These are phyloP conservation scores for Cyanoramphus novaezelandiae DNA, from an alignment of 2,113 vertebrate species.

Conservation along the genomic window DNA sequence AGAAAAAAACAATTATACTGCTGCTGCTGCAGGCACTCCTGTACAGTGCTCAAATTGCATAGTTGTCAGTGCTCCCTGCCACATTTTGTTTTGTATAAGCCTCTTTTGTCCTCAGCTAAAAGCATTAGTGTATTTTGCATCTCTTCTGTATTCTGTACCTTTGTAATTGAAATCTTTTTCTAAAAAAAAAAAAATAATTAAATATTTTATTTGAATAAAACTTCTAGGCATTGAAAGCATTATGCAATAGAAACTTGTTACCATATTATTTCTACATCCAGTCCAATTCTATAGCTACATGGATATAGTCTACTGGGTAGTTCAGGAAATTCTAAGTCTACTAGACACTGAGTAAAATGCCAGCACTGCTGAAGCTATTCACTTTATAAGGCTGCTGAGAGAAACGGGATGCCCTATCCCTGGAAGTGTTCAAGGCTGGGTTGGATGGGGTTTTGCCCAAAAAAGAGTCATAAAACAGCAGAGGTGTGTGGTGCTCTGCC, in stretches of 20 bases:
- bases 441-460: neutral
- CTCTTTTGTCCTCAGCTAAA: conserved; percentile 20
- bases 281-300: neutral
- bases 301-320: neutral
- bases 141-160: neutral
- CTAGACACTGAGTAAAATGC: neutral
- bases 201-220: neutral
- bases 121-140: conserved; percentile 11
- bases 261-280: neutral
- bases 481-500: neutral
- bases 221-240: neutral
- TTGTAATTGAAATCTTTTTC: neutral
- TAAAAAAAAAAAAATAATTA: neutral
- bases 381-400: neutral
- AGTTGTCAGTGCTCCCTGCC: conserved; percentile 27
- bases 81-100: neutral
- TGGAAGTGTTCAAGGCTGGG: neutral
- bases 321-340: neutral
- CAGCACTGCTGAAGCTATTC: neutral
- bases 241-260: neutral
- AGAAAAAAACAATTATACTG: conserved; percentile 38
- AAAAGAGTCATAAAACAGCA: neutral
- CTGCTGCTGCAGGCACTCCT: conserved; percentile 19
- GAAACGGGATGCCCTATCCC: neutral
- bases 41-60: conserved; percentile 35